Evolutionary conservation across 2,113 vertebrate species (phyloP).

Genomic region (Alexandromys fortis): DNA sequence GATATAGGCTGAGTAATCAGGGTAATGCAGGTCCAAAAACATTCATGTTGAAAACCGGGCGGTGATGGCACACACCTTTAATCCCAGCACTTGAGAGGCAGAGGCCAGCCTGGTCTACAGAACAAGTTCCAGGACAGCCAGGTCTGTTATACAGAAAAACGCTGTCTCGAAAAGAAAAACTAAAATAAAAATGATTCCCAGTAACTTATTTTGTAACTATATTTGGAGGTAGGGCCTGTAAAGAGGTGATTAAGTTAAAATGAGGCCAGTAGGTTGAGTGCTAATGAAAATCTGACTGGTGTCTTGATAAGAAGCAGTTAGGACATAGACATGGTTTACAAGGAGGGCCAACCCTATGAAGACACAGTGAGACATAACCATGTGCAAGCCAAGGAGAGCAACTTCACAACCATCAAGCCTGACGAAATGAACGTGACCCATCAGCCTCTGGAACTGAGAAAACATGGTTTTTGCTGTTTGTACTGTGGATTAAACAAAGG

Average conservation of each 20-base stretch:
- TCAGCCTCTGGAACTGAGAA: background rate
- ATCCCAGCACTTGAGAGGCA: no score
- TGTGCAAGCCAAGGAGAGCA: background rate
- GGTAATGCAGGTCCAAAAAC: background rate
- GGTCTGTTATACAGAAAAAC: no score
- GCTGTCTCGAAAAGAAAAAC: no score
- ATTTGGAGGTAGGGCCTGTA: background rate
- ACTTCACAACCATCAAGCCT: background rate
- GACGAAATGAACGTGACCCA: background rate
- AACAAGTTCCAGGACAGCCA: no score
- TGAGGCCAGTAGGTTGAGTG: background rate
- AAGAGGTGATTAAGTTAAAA: slow-evolving; percentile 16
- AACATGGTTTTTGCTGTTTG: background rate
- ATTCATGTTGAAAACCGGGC: background rate
- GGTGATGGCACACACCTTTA: no score
- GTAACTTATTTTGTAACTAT: background rate
- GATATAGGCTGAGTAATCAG: background rate
- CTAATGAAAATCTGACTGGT: background rate
- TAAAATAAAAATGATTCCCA: background rate
- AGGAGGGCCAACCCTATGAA: background rate
- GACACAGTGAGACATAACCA: background rate
- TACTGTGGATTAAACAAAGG: background rate
- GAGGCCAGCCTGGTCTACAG: no score
- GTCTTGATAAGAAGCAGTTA: background rate
- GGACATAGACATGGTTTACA: background rate